These are phyloP conservation scores for Ctenochaetus hawaiiensis DNA, from an alignment of 2,797 vertebrate genomes.

Conservation along the genomic window DNA sequence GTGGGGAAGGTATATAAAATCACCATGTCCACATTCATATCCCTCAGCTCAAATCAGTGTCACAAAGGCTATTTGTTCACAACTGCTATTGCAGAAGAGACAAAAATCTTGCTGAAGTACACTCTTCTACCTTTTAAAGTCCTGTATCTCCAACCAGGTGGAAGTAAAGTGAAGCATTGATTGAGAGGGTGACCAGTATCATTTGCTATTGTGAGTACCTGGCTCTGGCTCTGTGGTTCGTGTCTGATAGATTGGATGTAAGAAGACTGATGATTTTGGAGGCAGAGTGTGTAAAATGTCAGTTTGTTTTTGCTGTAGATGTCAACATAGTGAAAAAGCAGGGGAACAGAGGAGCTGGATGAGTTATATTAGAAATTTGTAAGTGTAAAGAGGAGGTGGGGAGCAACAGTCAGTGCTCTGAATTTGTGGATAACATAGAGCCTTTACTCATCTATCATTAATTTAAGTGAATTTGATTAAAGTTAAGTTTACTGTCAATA, in stretches of 20 bases:
- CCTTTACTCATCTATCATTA: not conserved
- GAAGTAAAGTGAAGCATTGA: not conserved
- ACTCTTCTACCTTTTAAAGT: not conserved
- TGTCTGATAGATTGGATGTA: not conserved
- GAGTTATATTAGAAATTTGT: too few relatives aligned
- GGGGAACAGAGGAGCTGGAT: too few relatives aligned
- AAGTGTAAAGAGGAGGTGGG: too few relatives aligned
- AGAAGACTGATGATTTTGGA: not conserved
- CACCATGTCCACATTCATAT: too few relatives aligned
- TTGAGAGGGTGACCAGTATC: not conserved
- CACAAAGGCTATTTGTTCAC: not conserved
- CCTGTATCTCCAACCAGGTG: not conserved
- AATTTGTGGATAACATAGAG: too few relatives aligned
- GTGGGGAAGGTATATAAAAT: too few relatives aligned
- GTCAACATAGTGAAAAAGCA: not conserved
- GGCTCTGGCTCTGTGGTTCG: not conserved
- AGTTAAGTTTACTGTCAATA: not conserved
- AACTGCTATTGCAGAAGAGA: not conserved
- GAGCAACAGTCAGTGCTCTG: not conserved
- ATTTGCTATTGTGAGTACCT: too few relatives aligned
- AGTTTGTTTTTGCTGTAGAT: not conserved
- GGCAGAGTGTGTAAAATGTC: not conserved
- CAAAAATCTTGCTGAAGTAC: not conserved
- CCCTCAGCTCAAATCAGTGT: too few relatives aligned
- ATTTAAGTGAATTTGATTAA: not conserved